Conservation (phyloP, 1,140 invertebrate genomes). For the Drosophila sucinea region DNA sequence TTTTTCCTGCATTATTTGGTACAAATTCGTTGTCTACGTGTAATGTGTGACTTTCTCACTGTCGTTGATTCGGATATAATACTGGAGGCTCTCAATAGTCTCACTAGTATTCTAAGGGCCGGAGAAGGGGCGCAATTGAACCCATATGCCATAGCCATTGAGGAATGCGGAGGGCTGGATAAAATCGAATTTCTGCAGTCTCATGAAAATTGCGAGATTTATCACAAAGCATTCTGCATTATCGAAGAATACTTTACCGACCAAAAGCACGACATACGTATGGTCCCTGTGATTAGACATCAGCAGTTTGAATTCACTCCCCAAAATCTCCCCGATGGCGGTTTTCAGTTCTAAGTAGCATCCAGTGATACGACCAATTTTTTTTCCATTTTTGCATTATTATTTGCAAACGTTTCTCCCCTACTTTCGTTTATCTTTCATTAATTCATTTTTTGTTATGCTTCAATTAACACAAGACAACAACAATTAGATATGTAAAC, state of each 20-base stretch:
- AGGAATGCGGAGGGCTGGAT: slow-evolving; percentile 86
- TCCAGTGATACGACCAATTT: slow-evolving; percentile 25
- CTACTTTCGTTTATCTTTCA: too few relatives aligned
- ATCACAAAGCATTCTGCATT: too few relatives aligned
- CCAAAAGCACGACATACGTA: slow-evolving; percentile 94
- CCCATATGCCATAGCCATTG: slow-evolving; percentile 98
- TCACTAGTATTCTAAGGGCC: slow-evolving; percentile 97
- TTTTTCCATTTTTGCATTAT: too few relatives aligned
- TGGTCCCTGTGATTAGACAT: slow-evolving; percentile 91
- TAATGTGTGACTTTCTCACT: slow-evolving; percentile 96
- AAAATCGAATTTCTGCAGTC: too few relatives aligned
- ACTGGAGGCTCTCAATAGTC: slow-evolving; percentile 96
- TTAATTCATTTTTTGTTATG: too few relatives aligned
- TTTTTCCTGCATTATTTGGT: slow-evolving; percentile 84
- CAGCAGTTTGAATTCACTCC: slow-evolving; percentile 74
- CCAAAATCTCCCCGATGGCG: slow-evolving; percentile 88
- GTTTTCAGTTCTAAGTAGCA: slow-evolving; percentile 83
- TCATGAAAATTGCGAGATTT: too few relatives aligned
- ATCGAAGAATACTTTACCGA: slow-evolving; percentile 88
- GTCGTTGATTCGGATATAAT: slow-evolving; percentile 98
- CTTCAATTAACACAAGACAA: too few relatives aligned
- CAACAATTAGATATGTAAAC: too few relatives aligned
- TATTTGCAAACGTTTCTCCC: too few relatives aligned
- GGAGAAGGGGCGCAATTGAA: slow-evolving; percentile 95
- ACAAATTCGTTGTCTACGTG: slow-evolving; percentile 91